A percentile compares a stretch with the other conserved stretches of the same genome.
These are phyloP conservation scores for Plotosus lineatus DNA, from an alignment of 2,113 vertebrate genomes.

Conservation along the genomic window DNA sequence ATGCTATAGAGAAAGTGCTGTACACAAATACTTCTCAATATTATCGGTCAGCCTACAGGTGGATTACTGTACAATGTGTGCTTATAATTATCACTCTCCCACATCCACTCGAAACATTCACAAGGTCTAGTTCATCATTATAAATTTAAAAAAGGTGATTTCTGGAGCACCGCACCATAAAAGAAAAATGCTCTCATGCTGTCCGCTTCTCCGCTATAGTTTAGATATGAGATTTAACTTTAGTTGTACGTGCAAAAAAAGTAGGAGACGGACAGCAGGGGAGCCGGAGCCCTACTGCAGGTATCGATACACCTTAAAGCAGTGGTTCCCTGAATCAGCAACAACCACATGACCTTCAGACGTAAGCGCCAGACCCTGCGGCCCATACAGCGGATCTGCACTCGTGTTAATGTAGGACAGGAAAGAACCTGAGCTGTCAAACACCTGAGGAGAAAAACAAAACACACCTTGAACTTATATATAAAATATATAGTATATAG, in stretches of 20 bases:
- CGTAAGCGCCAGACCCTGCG: constrained; percentile 91
- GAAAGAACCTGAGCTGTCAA: constrained; percentile 93
- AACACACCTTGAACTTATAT: not conserved
- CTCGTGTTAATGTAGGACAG: constrained; percentile 97
- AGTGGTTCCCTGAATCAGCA: constrained; percentile 95
- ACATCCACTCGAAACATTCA: constrained; percentile 34
- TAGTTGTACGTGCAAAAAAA: constrained; percentile 27
- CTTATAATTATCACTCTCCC: constrained; percentile 37
- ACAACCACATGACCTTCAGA: constrained; percentile 95
- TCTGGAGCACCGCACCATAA: constrained; percentile 29
- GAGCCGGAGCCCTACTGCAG: constrained; percentile 78
- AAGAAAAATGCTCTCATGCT: constrained; percentile 40
- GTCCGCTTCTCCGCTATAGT: constrained; percentile 22
- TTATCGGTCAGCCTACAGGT: not conserved
- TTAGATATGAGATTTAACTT: constrained; percentile 5
- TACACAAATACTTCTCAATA: not conserved
- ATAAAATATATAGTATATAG: too few species aligned
- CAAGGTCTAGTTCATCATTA: constrained; percentile 22
- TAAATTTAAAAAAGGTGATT: not conserved
- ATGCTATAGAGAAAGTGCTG: constrained; percentile 14
- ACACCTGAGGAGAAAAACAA: constrained; percentile 77
- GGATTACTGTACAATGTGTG: constrained; percentile 43
- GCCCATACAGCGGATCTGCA: constrained; percentile 91
- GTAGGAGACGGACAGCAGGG: constrained; percentile 1
- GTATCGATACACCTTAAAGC: constrained; percentile 97